Base-by-base conservation (phyloP, 2,888 invertebrate species). In the Mellilla xanthometata region DNA sequence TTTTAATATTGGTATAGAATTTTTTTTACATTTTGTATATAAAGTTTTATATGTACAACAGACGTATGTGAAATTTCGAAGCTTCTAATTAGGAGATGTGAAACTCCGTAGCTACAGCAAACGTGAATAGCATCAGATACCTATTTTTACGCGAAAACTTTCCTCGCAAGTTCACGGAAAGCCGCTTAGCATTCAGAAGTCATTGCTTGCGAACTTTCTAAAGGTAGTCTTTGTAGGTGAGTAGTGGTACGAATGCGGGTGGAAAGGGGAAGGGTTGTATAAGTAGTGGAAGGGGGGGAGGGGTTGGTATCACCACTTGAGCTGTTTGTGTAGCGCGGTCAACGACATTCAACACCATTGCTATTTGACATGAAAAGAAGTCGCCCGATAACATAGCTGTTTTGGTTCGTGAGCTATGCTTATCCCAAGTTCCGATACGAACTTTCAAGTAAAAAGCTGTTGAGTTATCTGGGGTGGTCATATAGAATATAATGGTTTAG, bases 331-430 rank as follows among this genome's bases (percentile, higher is more conserved):
- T 61, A 65, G 64, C 67, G 41, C 78, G 80, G 84, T 81, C 83
- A 82, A 81, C 71, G 77, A 81, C 79, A 75, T 78, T 68, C 65
- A 65, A 62, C 66, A 68, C 68, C 72, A 79, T 76, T 76, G 72
- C 78, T 71, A 61, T 76, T 76, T 76, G 77, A 75, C 80, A 81
- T 72, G 79, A 80, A 81, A 76, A 76, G 71, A 71, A 77, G 69
- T 58, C 64, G 61, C 73, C 70, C 61, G 62, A 72, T 69, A 69
- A 62, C 52, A 52, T 46, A 54, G 57, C 58, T 59, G 52, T 60
- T 65, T 61, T 47, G 56, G 41, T 24, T n/a, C 24, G 4, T 7
- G 8, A 24, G 49, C 36, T 48, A 39, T 43, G 49, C 48, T 54
- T 56, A 68, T 72, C 45, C 49, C 26, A 44, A 58, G 56, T 64